Conservation (phyloP, 2,888 invertebrate genomes). For the Abrostola tripartita region DNA sequence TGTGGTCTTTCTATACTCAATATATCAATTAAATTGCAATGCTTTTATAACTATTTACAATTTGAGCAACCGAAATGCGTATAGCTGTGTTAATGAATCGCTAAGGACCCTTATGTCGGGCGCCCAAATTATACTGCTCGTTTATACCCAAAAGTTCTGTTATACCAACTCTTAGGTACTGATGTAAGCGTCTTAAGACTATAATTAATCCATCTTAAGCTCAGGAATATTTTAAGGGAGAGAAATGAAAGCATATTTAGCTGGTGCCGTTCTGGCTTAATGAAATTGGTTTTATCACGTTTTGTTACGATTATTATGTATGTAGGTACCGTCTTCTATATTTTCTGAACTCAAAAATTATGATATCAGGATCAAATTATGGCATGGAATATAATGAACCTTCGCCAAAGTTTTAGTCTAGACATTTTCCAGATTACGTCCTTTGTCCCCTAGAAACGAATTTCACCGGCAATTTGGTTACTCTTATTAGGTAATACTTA, state of each 20-base stretch:
- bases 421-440: too few species aligned
- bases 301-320: neutral
- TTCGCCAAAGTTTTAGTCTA: too few species aligned
- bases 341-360: too few species aligned
- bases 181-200: conserved; percentile 42
- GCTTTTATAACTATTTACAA: conserved; percentile 37
- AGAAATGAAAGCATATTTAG: conserved; percentile 15
- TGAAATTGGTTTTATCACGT: conserved; percentile 2
- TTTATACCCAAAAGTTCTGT: conserved; percentile 49
- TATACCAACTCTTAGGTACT: conserved; percentile 25
- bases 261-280: neutral
- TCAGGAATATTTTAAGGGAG: conserved; percentile 21
- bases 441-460: too few species aligned
- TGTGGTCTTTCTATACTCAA: neutral
- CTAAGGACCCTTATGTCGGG: conserved; percentile 26
- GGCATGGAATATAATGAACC: too few species aligned
- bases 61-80: conserved; percentile 32
- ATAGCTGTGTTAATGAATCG: conserved; percentile 43
- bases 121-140: conserved; percentile 38
- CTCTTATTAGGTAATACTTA: neutral
- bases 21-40: conserved; percentile 13
- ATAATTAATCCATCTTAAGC: conserved; percentile 47
- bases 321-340: too few species aligned
- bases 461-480: too few species aligned
- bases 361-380: too few species aligned